Conservation (phyloP, 2,113 vertebrate species). For the Neolamprologus cancellatus region DNA sequence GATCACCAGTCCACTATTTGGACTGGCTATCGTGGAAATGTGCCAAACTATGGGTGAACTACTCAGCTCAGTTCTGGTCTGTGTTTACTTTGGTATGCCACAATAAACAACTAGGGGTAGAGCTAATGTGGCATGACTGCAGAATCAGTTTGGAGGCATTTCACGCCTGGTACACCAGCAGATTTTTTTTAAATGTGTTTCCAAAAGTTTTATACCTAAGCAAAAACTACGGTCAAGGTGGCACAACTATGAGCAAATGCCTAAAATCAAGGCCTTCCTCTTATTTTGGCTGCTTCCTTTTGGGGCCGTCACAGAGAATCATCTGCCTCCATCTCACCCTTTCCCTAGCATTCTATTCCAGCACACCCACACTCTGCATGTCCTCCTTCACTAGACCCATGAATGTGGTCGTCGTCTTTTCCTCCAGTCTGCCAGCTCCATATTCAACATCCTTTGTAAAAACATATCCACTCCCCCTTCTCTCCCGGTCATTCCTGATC, state of each 20-base stretch:
- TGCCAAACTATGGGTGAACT: background rate
- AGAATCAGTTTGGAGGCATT: background rate
- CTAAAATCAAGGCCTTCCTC: background rate
- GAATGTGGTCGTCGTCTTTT: background rate
- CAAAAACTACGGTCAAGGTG: background rate
- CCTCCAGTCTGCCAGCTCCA: background rate
- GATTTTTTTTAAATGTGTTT: background rate
- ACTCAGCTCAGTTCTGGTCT: background rate
- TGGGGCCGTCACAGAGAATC: background rate
- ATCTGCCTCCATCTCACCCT: background rate
- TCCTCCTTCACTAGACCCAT: background rate
- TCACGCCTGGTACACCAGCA: background rate
- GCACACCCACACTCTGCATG: background rate
- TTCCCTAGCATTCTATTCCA: background rate
- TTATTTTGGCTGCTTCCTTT: background rate
- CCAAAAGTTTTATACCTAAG: background rate
- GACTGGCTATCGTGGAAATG: background rate
- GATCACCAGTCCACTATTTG: background rate
- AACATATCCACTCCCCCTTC: background rate
- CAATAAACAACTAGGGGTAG: background rate
- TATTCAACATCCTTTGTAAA: background rate
- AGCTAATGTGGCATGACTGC: background rate
- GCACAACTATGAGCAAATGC: background rate
- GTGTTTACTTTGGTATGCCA: background rate
- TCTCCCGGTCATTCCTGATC: background rate